Base-by-base conservation (phyloP, 2,113 vertebrate species). In the Stictonetta naevosa region DNA sequence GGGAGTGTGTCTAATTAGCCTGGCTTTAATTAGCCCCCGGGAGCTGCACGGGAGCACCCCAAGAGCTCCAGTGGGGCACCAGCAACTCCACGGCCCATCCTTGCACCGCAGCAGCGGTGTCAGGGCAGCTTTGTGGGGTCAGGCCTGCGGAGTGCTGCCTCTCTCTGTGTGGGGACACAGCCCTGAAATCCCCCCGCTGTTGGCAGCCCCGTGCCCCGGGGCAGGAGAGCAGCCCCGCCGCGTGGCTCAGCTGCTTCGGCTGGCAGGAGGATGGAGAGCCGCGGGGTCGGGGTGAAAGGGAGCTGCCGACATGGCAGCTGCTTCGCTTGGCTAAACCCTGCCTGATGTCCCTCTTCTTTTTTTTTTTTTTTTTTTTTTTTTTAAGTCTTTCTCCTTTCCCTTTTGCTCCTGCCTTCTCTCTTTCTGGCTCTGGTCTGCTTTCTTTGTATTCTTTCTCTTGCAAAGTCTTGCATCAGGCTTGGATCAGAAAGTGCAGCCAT, bases 391-490 rank as follows among this genome's bases (percentile, higher is more conserved):
- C 88, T 71, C 33, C 76, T 82, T 76, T 78, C 60, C 38, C 33
- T 73, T 88, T 90, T 72, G 60, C 62, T 96, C 67, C 60, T 88
- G 90, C 80, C 69, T 95, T 52, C 48, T 58, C 42, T 95, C 50
- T 75, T 46, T 44, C 90, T 95, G 93, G 40, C 82, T 77, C 66
- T 60, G 55, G 72, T 81, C 92, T 93, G 90, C 76, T 90, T 68
- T 80, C 78, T 86, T 71, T 13, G 11, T 48, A 14, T 42, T 67
- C 60, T 95, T 68, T 73, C 80, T 97, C 96, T 97, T 97, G 96
- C 97, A 95, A 62, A 2, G 28, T 94, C 96, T 97, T 97, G 97
- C 96, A 97, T 97, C 97, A 97, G 97, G 95, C 96, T 94, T 92
- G 96, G 96, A 95, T 94, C 94, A 96, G 78, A 96, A 91, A 94